These are phyloP conservation scores for Eupithecia exiguata DNA, from an alignment of 2,888 invertebrate species.

Conservation along the genomic window DNA sequence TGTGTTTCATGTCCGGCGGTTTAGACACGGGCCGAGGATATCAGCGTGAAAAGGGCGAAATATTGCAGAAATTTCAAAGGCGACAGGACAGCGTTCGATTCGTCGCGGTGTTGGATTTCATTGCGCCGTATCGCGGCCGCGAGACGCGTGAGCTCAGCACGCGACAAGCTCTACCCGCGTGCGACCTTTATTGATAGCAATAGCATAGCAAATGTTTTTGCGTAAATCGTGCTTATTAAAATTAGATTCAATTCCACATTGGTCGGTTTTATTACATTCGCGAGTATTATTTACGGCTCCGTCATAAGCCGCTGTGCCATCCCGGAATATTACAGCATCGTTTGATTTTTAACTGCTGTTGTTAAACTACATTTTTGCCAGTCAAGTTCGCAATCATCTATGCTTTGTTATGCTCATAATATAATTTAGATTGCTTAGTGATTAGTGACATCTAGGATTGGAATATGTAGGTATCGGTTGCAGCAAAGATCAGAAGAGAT, in stretches of 20 bases:
- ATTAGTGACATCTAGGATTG: conserved; percentile 38
- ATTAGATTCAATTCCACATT: conserved; percentile 63
- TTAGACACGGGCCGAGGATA: conserved; percentile 80
- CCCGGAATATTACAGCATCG: conserved; percentile 55
- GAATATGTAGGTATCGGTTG: conserved; percentile 56
- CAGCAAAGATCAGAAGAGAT: conserved; percentile 68
- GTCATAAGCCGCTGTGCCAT: conserved; percentile 47
- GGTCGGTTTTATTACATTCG: conserved; percentile 52
- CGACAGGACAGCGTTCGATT: conserved; percentile 83
- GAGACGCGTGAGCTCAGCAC: conserved; percentile 61
- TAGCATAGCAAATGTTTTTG: no score
- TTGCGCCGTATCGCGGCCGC: conserved; percentile 73
- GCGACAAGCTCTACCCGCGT: conserved; percentile 60
- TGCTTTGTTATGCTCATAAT: conserved; percentile 22
- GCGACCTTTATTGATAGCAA: conserved; percentile 75
- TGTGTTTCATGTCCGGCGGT: conserved; percentile 82
- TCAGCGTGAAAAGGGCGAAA: conserved; percentile 83
- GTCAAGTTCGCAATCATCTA: conserved; percentile 36
- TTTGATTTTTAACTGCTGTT: conserved; percentile 56
- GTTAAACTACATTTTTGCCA: conserved; percentile 54
- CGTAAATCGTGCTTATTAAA: conserved; percentile 67
- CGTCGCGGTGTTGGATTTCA: conserved; percentile 82
- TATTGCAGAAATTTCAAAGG: conserved; percentile 82
- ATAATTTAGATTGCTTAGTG: conserved; percentile 27
- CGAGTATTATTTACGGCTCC: conserved; percentile 54